Base-by-base conservation (phyloP, 2,888 invertebrate species). In the Serrognathus titanus region DNA sequence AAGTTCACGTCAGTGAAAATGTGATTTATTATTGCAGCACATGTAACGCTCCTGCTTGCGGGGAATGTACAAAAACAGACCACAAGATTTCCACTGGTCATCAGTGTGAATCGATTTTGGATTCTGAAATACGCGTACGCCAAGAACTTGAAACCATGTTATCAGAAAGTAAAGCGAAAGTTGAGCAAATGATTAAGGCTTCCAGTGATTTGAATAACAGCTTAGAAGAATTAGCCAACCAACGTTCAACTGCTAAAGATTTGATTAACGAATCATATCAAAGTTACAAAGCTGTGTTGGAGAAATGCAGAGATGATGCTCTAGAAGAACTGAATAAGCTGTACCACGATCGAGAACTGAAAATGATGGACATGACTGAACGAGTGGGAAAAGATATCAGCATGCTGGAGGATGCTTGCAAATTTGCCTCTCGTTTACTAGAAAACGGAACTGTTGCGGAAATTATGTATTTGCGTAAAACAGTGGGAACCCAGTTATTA, bases 21-120 rank as follows among this genome's bases (percentile, higher is more conserved):
- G 82, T 95, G 67, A 90, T 92, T 72, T 92, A 88, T 78, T 95
- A 90, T 77, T 96, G 96, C 76, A 88, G 87, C 67, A 88, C 89
- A 64, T 96, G 96, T 74, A 84, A 93, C 83, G 86, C 88, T 61
- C 89, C 92, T 24, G 89, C 92, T 60, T 96, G 95, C 79, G 87
- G 87, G 68, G 94, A 95, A 78, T 96, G 96, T 77, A 81, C 91
- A 62, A 85, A 90, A 61, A 82, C 84, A 38, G 90, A 91, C 60
- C 95, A 96, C 74, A 90, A 90, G 77, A 88, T 88, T 46, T 81
- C 84, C 11, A 87, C 89, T 46, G 85, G 86, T 68, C 94, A 95
- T 80, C 88, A 88, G 66, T 91, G 89, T 70, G 94, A 95, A 74
- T 84, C 90, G 58, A 84, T 94, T 63, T 81, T 84, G 20, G 90